A percentile compares a stretch with the other conserved stretches of the same genome.
Conservation (phyloP, 2,888 invertebrate genomes). For the Hyposoter dolosus region DNA sequence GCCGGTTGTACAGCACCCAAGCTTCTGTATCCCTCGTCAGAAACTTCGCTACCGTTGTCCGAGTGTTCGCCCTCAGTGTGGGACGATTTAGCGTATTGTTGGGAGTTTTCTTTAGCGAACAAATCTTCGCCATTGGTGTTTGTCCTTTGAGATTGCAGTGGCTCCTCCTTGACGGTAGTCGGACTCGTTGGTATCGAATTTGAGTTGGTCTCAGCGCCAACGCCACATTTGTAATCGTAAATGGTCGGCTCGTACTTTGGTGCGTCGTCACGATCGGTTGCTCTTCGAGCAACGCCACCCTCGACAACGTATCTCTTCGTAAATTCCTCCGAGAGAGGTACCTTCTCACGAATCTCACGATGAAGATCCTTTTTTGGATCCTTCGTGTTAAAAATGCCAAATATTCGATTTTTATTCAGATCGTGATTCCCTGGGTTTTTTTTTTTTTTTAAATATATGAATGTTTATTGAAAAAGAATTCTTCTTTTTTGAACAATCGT, state of each 20-base stretch:
- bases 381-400: conserved; percentile 64
- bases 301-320: conserved; percentile 81
- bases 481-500: too few species aligned
- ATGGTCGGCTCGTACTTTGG: conserved; percentile 82
- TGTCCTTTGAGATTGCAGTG: conserved; percentile 59
- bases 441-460: not conserved
- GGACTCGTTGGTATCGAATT: conserved; percentile 78
- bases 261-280: conserved; percentile 79
- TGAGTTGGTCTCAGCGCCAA: conserved; percentile 75
- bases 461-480: too few species aligned
- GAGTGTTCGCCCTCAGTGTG: conserved; percentile 84
- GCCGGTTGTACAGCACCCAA: conserved; percentile 89
- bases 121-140: conserved; percentile 74
- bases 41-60: conserved; percentile 93
- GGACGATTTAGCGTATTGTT: conserved; percentile 77
- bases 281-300: conserved; percentile 80
- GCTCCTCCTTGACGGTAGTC: conserved; percentile 69
- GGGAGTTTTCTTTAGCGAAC: conserved; percentile 76
- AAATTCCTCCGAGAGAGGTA: conserved; percentile 80
- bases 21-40: conserved; percentile 94
- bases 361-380: conserved; percentile 79
- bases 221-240: conserved; percentile 81
- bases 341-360: conserved; percentile 74
- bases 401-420: not conserved
- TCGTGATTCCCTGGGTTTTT: not conserved